Base-by-base conservation (phyloP, 2,113 vertebrate species). In the Paracanthobrama guichenoti region DNA sequence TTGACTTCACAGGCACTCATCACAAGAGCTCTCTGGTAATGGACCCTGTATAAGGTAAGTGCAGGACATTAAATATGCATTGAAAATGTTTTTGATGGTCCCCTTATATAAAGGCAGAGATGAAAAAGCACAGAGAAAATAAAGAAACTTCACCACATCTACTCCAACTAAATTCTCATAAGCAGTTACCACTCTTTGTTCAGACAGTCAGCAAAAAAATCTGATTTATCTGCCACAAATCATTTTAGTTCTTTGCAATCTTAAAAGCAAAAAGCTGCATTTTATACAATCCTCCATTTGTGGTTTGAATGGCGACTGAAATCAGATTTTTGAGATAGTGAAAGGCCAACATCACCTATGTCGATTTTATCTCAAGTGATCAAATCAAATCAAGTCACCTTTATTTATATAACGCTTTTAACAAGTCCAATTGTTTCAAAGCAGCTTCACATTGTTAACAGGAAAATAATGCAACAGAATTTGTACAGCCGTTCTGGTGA, bases 1-100 rank as follows among this genome's bases (percentile, higher is more conserved):
- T 44, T 72, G 69, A 64, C 24, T 24, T 35, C 3, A 12, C 42
- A 28, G 26, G 3, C 48, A n/a, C 75, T 79, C 46, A 31, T 73
- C 16, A 62, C 26, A 77, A 79, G 46, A 83, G 28, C 77, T 57
- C 82, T 88, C 20, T 24, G 64, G 2, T 81, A 81, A 81, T 81
- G 79, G 66, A 53, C 18, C 1, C 79, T 35, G 46, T n/a, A 67
- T 48, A 69, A 72, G 66, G 80, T 86, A 86, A 86, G 78, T 64
- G 64, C 69, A 89, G 66, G 80, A 89, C 90, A 94, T 94, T 88
- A 93, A 94, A 92, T 91, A 93, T 93, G 74, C 89, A 94, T 92
- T 88, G 90, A 88, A 88, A 69, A 85, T 73, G 67, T 42, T 64
- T 88, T 64, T 53, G 22, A 74, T 86, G 87, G 87, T 86, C 31